Base-by-base conservation (phyloP, 2,797 vertebrate genomes). In the Microctenopoma lineatum region DNA sequence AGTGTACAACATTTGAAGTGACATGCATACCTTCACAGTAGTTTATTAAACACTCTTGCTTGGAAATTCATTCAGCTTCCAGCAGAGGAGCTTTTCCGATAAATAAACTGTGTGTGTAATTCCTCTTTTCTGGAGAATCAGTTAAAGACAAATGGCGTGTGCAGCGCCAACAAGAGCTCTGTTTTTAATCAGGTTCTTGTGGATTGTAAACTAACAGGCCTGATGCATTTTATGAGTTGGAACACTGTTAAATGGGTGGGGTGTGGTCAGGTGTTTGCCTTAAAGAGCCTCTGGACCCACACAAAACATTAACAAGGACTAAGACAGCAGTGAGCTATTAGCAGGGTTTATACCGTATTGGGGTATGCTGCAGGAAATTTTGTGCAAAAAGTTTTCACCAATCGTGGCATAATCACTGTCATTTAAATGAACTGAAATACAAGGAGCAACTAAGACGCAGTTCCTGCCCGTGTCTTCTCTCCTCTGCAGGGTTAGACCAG, bases 231-330 rank as follows among this genome's bases (percentile, higher is more conserved):
- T 86, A 89, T 69, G 72, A 70, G 66, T 66, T 13, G 46, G 54
- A 83, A 50, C 70, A 52, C 73, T 73, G 76, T 88, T 87, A 84
- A 84, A 80, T 70, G 60, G 69, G 70, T 13, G 68, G 62, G 66
- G 83, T 66, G 79, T 42, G 59, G 71, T 91, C 81, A 84, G 85
- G 89, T 90, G 87, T 85, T 86, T 68, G 75, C 75, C 84, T 85
- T 79, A 74, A 90, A 88, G 81, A 90, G 63, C 76, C 88, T 77
- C 77, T 63, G 56, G 79, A 86, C 61, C 42, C 78, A 60, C 55
- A 83, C 80, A 61, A 73, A 81, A 65, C 70, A 54, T 66, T 76
- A 57, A 81, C 21, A 51, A 61, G 48, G 18, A 46, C 66, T 53
- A 32, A 62, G 10, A 58, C 83, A 77, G 78, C 73, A 72, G 52